Evolutionary conservation across 1,140 invertebrate genomes (phyloP).

Genomic region (Drosophila pseudoananassae): DNA sequence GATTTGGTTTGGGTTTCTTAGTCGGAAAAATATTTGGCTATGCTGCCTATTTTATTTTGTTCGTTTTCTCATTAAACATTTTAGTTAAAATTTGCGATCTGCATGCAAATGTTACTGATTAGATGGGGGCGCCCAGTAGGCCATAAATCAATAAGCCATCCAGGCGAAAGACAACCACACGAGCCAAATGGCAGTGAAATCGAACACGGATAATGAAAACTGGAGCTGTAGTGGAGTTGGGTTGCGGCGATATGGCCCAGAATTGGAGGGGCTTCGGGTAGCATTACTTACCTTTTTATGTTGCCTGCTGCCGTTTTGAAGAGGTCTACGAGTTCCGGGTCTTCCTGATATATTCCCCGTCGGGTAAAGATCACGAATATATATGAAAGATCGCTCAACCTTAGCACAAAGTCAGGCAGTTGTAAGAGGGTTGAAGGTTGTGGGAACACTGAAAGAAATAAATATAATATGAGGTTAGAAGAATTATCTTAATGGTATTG

Average conservation of each 20-base stretch:
- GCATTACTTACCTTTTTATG: not conserved
- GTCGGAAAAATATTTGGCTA: slow-evolving; percentile 71
- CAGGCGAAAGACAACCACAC: slow-evolving; percentile 13
- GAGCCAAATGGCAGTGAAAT: slow-evolving; percentile 18
- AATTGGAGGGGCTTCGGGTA: not conserved
- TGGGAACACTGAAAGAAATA: slow-evolving; percentile 9
- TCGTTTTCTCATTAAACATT: slow-evolving; percentile 60
- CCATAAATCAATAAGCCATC: slow-evolving; percentile 63
- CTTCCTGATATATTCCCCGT: not conserved
- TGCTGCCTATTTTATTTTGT: slow-evolving; percentile 54
- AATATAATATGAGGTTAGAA: not conserved
- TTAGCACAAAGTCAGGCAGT: slow-evolving; percentile 33
- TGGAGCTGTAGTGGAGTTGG: slow-evolving; percentile 8
- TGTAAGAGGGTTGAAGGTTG: slow-evolving; percentile 12
- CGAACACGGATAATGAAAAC: slow-evolving; percentile 15
- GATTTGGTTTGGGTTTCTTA: slow-evolving; percentile 39
- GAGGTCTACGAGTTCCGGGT: not conserved
- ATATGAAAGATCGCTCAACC: slow-evolving; percentile 45
- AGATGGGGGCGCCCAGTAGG: slow-evolving; percentile 48
- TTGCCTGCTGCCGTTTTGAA: not conserved
- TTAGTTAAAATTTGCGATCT: slow-evolving; percentile 64
- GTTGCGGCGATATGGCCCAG: not conserved
- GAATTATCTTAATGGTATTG: no score
- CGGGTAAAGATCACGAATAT: slow-evolving; percentile 7
- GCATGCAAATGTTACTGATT: slow-evolving; percentile 76